Conservation (phyloP, 2,888 invertebrate species). For the Chymomyza procnemis region DNA sequence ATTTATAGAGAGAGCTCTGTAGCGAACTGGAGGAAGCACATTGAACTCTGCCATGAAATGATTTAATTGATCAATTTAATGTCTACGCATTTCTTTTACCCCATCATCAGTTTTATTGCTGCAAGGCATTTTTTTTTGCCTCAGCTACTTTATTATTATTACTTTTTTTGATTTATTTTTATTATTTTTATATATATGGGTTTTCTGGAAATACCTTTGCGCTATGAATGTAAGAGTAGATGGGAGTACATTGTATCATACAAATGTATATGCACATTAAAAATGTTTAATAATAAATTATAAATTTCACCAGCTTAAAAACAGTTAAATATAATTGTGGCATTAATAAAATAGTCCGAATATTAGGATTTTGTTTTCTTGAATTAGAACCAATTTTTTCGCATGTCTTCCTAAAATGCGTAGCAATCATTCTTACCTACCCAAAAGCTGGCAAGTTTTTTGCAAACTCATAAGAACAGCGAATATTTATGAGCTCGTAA, state of each 20-base stretch:
- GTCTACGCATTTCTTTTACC: slow-evolving; percentile 40
- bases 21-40: slow-evolving; percentile 34
- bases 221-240: neutral
- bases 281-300: too few relatives aligned
- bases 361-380: too few relatives aligned
- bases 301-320: too few relatives aligned
- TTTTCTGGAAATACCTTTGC: neutral
- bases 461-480: too few relatives aligned
- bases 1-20: slow-evolving; percentile 22
- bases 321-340: too few relatives aligned
- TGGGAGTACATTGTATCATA: neutral
- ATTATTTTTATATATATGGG: neutral
- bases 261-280: too few relatives aligned
- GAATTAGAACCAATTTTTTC: too few relatives aligned
- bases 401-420: too few relatives aligned
- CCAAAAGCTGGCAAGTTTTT: too few relatives aligned
- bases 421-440: too few relatives aligned
- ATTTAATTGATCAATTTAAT: slow-evolving; percentile 54
- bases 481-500: too few relatives aligned
- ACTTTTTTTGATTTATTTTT: neutral
- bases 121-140: slow-evolving; percentile 39
- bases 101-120: slow-evolving; percentile 31
- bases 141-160: slow-evolving; percentile 37
- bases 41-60: slow-evolving; percentile 43
- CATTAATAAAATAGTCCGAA: too few relatives aligned